Evolutionary conservation across 2,113 vertebrate species (phyloP), one percentile per base, ranked within the genome.

Genomic region (Aptenodytes patagonicus): DNA sequence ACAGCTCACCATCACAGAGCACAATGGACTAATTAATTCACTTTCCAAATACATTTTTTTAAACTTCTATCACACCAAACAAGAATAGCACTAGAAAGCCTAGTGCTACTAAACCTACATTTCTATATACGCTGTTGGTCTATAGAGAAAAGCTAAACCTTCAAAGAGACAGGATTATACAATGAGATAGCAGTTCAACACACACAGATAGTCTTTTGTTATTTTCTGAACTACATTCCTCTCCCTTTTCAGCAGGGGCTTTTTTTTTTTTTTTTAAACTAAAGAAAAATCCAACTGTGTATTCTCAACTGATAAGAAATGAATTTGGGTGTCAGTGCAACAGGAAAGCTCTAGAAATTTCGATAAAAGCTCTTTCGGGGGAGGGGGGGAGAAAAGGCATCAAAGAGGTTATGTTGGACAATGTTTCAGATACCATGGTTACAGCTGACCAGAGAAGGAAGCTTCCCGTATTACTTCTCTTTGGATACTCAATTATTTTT

Each of bases 161-260:
- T 96, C 94, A 91, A 47, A 97, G 89, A 93, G 69, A 73, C 47
- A 84, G 82, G 71, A 92, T 85, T 96, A 92, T 52, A 96, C 85
- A 95, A 81, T 40, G 78, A 88, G 92, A 95, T 79, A 88, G 89
- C 75, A 73, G 76, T 81, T 94, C 96, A 92, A 89, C 77, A 96
- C 83, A 68, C 44, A 88, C 13, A 81, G 84, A 93, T 11, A 94
- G 61, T 71, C 89, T 95, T 94, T 92, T 95, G 85, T 93, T 97
- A 96, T 96, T 95, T 87, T 82, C 89, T 93, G 58, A 94, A 90
- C 89, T 83, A 87, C 69, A 96, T 95, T 94, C 83, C 78, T 95
- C 93, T 95, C 80, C 70, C 61, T 88, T 95, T 97, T 93, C 85
- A 82, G 46, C 31, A 73, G 12, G 18, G 65, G 10, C 3, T 17